Evolutionary conservation across 2,113 vertebrate species (phyloP).

Genomic region (Pan paniscus): DNA sequence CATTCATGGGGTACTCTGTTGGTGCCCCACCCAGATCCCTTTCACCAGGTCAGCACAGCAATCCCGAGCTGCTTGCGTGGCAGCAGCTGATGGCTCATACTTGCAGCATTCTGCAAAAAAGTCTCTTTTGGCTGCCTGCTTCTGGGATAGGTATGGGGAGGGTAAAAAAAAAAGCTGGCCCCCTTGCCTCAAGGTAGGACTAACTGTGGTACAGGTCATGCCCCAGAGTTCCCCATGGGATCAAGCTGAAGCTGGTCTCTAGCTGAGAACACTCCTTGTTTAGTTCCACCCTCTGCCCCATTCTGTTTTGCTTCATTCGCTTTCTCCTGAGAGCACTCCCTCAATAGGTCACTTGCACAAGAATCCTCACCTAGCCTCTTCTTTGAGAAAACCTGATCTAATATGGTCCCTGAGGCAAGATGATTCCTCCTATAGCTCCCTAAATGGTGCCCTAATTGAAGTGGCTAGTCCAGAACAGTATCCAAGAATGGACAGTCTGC

Average conservation of each 20-base stretch:
- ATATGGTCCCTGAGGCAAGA: not conserved
- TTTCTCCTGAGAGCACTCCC: not conserved
- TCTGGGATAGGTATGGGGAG: not conserved
- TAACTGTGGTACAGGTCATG: not conserved
- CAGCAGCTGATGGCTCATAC: not conserved
- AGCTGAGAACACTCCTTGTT: not conserved
- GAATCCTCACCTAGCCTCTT: not conserved
- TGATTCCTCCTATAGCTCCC: not conserved
- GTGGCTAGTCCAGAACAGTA: not conserved
- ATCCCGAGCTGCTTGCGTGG: too few relatives aligned
- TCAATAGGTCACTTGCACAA: not conserved
- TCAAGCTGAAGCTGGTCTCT: not conserved
- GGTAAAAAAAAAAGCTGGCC: not conserved
- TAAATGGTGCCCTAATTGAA: not conserved
- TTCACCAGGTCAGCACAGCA: not conserved
- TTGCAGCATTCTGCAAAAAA: not conserved
- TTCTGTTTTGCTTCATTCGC: not conserved
- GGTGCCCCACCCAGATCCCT: too few relatives aligned
- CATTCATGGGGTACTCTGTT: too few relatives aligned
- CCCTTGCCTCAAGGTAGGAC: not conserved
- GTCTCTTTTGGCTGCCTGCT: not conserved
- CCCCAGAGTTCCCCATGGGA: not conserved
- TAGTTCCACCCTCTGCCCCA: not conserved
- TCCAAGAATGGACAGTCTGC: not conserved
- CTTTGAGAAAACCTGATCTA: not conserved